Evolutionary conservation across 1,140 invertebrate genomes (phyloP), one percentile per base, ranked within the genome.

Genomic region (Heliconius eleuchia): DNA sequence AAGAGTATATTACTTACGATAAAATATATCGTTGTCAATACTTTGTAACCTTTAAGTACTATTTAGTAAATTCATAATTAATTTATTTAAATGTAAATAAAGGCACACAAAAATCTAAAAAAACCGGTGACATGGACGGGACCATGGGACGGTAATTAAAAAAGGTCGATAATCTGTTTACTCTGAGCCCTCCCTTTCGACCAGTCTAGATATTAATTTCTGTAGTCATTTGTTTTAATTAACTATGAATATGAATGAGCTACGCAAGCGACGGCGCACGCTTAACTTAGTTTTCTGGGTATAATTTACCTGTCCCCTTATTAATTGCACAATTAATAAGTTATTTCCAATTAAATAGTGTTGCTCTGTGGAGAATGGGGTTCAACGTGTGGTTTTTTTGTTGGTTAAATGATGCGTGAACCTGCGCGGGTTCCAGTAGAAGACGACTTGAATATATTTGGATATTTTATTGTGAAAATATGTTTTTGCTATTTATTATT

Each of bases 171-270:
- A 66, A 66, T 66, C 27, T 66, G 60, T 66, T 66, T 66, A 66
- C 27, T 66, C 60, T 1, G 60, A 30, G 57, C 60, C 60, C 27
- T 30, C 5, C 60, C 1, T 27, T 73, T 78, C 34, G 80, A 80
- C 85, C 76, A 66, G 82, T 83, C 82, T 83, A 77, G 27, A 85
- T 84, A 87, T 84, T 88, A 88, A 88, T 88, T 83, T 81, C 79
- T 83, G 73, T 71, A 85, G 81, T 81, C 80, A 85, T 88, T 87
- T 81, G 83, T 88, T 86, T 86, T 85, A 88, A 88, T 88, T 85
- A 88, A 85, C 85, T 79, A 85, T 88, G 83, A 88, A 88, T 88
- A 88, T 88, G 79, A 77, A 88, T 87, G 79, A 82, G 78, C 66
- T 79, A 73, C 82, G 80, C 77, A 72, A 39, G 73, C 73, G 60